Evolutionary conservation across 2,797 vertebrate genomes (phyloP).

Genomic region (Danionella dracula): DNA sequence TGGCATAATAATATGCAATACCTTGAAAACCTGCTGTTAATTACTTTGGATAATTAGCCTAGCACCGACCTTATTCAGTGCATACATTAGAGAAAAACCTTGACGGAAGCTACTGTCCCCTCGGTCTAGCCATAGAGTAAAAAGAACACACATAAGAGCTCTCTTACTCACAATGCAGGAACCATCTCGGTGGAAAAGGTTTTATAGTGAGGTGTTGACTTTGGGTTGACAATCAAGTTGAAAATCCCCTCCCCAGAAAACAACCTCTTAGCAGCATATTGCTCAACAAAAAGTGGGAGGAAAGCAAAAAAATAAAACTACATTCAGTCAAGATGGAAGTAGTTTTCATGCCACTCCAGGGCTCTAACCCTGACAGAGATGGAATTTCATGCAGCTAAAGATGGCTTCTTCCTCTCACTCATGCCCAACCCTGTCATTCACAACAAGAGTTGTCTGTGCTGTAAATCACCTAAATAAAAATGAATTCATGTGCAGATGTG

Average conservation of each 20-base stretch:
- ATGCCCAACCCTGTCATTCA: slow-evolving; percentile 21
- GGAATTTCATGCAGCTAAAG: slow-evolving; percentile 49
- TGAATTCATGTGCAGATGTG: not conserved
- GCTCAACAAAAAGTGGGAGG: slow-evolving; percentile 1
- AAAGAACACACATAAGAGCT: slow-evolving; percentile 6
- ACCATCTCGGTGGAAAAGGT: not conserved
- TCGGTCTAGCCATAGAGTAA: not conserved
- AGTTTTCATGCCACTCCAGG: slow-evolving; percentile 43
- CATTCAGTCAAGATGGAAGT: slow-evolving; percentile 47
- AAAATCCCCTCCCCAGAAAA: slow-evolving; percentile 19
- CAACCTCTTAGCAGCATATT: slow-evolving; percentile 26
- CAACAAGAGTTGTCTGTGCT: not conserved
- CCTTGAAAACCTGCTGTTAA: slow-evolving; percentile 17
- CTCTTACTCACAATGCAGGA: not conserved
- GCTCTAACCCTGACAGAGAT: slow-evolving; percentile 39
- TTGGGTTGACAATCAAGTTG: slow-evolving; percentile 21
- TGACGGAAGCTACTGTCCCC: not conserved
- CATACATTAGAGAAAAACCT: slow-evolving; percentile 6
- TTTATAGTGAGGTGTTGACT: slow-evolving; percentile 19
- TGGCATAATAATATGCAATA: slow-evolving; percentile 4
- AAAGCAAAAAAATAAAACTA: slow-evolving; percentile 34
- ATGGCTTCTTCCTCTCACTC: slow-evolving; percentile 41
- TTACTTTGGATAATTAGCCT: slow-evolving; percentile 21
- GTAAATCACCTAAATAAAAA: not conserved
- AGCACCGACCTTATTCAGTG: slow-evolving; percentile 15